Conservation (phyloP, 2,888 invertebrate species). For the Clivina fossor region DNA sequence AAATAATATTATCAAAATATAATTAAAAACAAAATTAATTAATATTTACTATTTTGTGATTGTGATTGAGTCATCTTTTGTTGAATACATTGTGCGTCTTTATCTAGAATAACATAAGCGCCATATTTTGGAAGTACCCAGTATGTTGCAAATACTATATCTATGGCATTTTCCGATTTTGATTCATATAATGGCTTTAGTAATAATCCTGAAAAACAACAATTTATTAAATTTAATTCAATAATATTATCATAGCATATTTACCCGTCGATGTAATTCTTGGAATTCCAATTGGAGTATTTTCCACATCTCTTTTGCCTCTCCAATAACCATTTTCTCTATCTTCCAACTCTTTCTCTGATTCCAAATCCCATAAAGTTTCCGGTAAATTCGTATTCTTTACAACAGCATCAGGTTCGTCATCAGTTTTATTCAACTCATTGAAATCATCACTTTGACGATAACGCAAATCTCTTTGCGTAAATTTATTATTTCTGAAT, state of each 20-base stretch:
- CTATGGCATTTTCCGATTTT: conserved; percentile 54
- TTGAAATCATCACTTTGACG: conserved; percentile 49
- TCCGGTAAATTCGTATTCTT: conserved; percentile 44
- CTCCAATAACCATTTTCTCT: conserved; percentile 50
- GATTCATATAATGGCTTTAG: conserved; percentile 43
- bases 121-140: conserved; percentile 68
- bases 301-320: conserved; percentile 45
- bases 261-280: conserved; percentile 51
- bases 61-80: conserved; percentile 52
- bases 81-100: conserved; percentile 67
- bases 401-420: conserved; percentile 47
- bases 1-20: conserved; percentile 20
- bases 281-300: conserved; percentile 41
- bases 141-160: conserved; percentile 73
- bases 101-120: conserved; percentile 59
- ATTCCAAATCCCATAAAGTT: conserved; percentile 59
- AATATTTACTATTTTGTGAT: conserved; percentile 42
- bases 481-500: conserved; percentile 49
- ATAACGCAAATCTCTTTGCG: conserved; percentile 50
- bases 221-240: conserved; percentile 3
- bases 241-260: conserved; percentile 10
- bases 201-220: conserved; percentile 45
- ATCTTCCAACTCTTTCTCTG: conserved; percentile 58
- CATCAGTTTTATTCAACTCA: conserved; percentile 44
- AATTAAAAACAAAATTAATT: conserved; percentile 16